Percentiles rank a stretch among this genome's conserved stretches.
These are phyloP conservation scores for Heteromyza rotundicornis DNA, from an alignment of 2,888 invertebrate species.

Conservation along the genomic window DNA sequence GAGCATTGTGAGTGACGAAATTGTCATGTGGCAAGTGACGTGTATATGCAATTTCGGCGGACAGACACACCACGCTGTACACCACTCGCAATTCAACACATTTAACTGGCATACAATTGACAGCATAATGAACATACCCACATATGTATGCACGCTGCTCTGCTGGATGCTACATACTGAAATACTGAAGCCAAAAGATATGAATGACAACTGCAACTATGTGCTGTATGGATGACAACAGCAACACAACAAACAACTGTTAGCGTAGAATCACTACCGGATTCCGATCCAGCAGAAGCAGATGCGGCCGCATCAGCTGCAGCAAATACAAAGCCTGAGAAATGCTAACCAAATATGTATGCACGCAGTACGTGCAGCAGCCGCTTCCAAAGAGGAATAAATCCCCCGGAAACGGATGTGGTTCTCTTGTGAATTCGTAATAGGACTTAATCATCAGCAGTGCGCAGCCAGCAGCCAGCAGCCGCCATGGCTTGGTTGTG, in stretches of 20 bases:
- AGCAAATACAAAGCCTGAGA: too few relatives aligned
- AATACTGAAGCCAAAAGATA: neutral
- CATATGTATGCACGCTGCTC: too few relatives aligned
- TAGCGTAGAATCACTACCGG: too few relatives aligned
- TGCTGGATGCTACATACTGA: neutral
- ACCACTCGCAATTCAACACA: neutral
- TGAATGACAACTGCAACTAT: slow-evolving; percentile 2
- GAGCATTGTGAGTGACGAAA: neutral
- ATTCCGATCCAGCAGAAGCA: too few relatives aligned
- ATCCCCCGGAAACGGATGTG: slow-evolving; percentile 17
- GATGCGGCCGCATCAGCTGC: neutral
- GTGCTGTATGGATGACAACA: neutral
- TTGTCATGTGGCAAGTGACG: slow-evolving; percentile 6
- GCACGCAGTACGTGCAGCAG: neutral
- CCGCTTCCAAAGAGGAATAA: slow-evolving; percentile 21
- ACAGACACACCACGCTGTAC: neutral
- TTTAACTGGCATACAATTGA: slow-evolving; percentile 15
- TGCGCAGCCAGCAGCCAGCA: neutral
- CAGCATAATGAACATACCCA: slow-evolving; percentile 23
- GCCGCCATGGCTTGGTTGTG: neutral
- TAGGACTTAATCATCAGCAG: slow-evolving; percentile 15
- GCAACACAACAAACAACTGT: slow-evolving; percentile 1
- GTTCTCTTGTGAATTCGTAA: slow-evolving; percentile 12
- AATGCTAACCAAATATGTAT: neutral
- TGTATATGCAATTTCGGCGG: neutral